These are phyloP conservation scores for Callopanchax toddi DNA, from an alignment of 2,113 vertebrate genomes.

Conservation along the genomic window DNA sequence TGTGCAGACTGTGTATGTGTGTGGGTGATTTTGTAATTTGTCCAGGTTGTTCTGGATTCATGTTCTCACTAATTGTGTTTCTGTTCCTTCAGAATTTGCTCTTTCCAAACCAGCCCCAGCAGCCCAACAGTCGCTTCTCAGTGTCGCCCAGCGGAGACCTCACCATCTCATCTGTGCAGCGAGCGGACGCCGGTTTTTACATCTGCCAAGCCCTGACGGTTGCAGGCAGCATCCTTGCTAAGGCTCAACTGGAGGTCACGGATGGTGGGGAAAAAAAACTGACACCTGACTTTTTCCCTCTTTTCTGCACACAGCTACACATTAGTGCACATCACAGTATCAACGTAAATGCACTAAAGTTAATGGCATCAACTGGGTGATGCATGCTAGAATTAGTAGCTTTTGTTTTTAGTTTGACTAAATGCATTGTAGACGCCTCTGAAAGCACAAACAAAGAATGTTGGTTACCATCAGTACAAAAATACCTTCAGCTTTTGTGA, in stretches of 20 bases:
- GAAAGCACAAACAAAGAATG: conserved; percentile 12
- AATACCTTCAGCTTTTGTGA: conserved; percentile 24
- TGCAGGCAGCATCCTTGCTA: conserved; percentile 97
- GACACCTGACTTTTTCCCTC: conserved; percentile 10
- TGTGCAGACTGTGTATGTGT: conserved; percentile 6
- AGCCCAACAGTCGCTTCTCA: conserved; percentile 91
- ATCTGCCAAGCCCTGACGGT: conserved; percentile 98
- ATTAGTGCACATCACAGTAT: conserved; percentile 1
- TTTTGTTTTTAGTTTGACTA: conserved; percentile 23
- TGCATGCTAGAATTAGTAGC: conserved; percentile 1
- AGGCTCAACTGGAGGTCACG: conserved; percentile 98
- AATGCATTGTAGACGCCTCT: conserved; percentile 26
- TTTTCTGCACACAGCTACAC: conserved; percentile 32
- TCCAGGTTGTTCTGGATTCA: conserved; percentile 40
- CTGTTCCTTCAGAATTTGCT: conserved; percentile 88
- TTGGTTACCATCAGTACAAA: neutral
- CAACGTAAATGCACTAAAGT: conserved; percentile 3
- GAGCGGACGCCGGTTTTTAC: conserved; percentile 93
- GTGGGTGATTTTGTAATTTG: conserved; percentile 34
- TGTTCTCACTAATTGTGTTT: conserved; percentile 50
- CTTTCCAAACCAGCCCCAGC: conserved; percentile 97
- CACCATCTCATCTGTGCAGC: conserved; percentile 92
- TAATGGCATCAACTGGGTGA: conserved; percentile 4
- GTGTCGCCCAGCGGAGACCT: conserved; percentile 94
- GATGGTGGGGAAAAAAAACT: conserved; percentile 86